Base-by-base conservation (phyloP, 2,888 invertebrate species). In the Drosophila cracens region DNA sequence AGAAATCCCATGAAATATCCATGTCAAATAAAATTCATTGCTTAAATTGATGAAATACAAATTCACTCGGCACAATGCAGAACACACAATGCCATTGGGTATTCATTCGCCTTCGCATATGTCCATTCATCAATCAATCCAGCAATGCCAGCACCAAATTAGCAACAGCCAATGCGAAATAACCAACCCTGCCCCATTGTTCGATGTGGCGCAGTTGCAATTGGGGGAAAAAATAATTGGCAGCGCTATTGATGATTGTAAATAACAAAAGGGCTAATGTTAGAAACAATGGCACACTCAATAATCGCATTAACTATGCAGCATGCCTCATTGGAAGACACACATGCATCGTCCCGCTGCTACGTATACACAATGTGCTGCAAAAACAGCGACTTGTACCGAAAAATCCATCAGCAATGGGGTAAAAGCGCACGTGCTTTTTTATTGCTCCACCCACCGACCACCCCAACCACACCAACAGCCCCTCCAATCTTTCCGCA, bases 121-220 rank as follows among this genome's bases (percentile, higher is more conserved):
- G 13, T 33, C 33, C 67, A 67, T 60, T 62, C 40, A 54, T 46
- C 52, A 67, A 70, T 72, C 64, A 76, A 79, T 69, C 81, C 62
- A 82, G 80, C 83, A 70, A 81, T 79, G 82, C 65, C 74, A 74
- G 72, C 82, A 76, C 31, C 82, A 86, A 83, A 85, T 83, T 83
- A 85, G 81, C 83, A 81, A 65, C 62, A 73, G 54, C 48, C 33
- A 31, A 31, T 70, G 40, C 46, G 56, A 34, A 61, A 65, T 29
- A 65, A 43, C 51, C 59, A 27, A 11, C 18, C 16, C 49, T 36
- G 21, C 49, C 38, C 21, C 31, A 59, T 76, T 76, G 76, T 76
- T 51, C 60, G 21, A 46, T 31, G 52, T 40, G 36, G 21, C 13
- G 31, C 16, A 43, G 54, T 34, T 59, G 31, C 40, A 76, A 72